Evolutionary conservation across 2,113 vertebrate genomes (phyloP), one percentile per base, ranked within the genome.

Genomic region (Syngnathus typhle): DNA sequence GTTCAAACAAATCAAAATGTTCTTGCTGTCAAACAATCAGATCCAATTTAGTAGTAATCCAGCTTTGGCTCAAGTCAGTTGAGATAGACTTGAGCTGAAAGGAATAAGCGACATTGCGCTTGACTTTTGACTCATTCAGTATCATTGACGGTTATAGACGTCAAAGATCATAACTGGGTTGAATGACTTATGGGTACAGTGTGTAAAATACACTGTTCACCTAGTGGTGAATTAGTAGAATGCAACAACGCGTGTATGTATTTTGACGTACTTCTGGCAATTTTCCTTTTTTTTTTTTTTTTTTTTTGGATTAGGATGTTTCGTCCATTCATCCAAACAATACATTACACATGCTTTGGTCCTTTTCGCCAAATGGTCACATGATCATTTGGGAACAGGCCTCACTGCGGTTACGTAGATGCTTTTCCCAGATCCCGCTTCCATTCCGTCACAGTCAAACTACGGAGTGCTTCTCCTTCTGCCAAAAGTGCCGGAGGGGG

Each of bases 371-470:
- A 59, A 70, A 75, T 66, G 43, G 38, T 47, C 16, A 62, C 38
- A 3, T 65, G 55, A 80, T 37, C 47, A 51, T 79, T 69, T 71
- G 67, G 78, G 74, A 67, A 67, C 52, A 60, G 65, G 74, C 32
- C 62, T 51, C 49, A 19, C 61, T 74, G 51, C 10, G 51, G 60
- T 72, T 60, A 67, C 9, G 60, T 11, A 51, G 74, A 77, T 72
- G 77, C 10, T 61, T 80, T 76, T 82, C 74, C 74, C 66, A 75
- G 58, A 72, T 38, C 19, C 36, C 37, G 54, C 66, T 62, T 56
- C 44, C 52, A 65, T 73, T 75, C 73, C 71, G 64, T 81, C 71
- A 64, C 51, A 37, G 77, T 62, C 62, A 49, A 78, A 82, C 78
- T 51, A 38, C 70, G 72, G 44, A 41, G 58, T 46, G 69, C 68